Conservation (phyloP, 2,113 vertebrate species). For the Zosterops hypoxanthus region DNA sequence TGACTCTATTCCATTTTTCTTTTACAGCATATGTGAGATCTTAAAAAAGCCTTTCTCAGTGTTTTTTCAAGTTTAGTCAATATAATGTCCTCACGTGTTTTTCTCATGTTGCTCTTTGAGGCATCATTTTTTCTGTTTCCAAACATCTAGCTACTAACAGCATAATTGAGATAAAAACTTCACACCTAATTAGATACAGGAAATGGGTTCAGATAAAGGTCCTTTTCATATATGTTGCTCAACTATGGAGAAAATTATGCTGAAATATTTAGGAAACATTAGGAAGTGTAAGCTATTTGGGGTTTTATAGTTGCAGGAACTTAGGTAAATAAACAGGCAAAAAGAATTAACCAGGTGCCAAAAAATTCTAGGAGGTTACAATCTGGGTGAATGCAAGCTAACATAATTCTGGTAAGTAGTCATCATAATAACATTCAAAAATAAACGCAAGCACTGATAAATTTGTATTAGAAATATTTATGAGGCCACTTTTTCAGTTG, state of each 20-base stretch:
- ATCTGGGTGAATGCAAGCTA: background rate
- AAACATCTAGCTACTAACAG: background rate
- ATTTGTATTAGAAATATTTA: constrained; percentile 26
- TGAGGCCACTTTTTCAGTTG: background rate
- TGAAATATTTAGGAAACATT: background rate
- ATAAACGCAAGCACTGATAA: background rate
- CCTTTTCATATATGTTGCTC: background rate
- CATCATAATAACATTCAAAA: background rate
- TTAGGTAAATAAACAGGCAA: background rate
- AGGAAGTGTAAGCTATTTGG: background rate
- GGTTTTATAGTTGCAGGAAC: background rate
- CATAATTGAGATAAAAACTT: background rate
- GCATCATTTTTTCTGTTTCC: background rate
- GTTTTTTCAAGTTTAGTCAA: background rate
- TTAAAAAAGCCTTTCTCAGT: background rate
- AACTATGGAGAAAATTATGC: background rate
- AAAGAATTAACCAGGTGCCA: background rate
- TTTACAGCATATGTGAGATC: background rate
- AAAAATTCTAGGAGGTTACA: background rate
- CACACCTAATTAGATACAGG: background rate
- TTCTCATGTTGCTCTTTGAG: background rate
- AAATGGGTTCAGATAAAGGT: background rate
- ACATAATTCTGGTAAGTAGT: background rate
- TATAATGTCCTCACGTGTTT: background rate
- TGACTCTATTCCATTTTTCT: background rate